Percentiles rank a stretch among this genome's conserved stretches.
These are phyloP conservation scores for Peribatodes rhomboidaria DNA, from an alignment of 2,888 invertebrate genomes.

Conservation along the genomic window DNA sequence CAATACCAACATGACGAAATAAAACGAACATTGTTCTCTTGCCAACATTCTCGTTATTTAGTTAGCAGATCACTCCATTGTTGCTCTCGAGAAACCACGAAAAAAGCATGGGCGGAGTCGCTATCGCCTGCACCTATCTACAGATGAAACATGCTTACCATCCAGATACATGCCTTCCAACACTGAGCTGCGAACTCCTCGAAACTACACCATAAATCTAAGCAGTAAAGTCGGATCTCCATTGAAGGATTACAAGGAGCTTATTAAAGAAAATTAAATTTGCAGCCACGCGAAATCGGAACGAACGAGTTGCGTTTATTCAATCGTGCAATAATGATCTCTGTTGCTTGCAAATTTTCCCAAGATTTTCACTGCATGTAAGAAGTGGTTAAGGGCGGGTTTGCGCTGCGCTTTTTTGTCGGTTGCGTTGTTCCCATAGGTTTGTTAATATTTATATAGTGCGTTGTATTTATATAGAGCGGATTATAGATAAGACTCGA, in stretches of 20 bases:
- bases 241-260: constrained; percentile 54
- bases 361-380: constrained; percentile 30
- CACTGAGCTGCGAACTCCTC: constrained; percentile 55
- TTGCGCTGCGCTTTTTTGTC: constrained; percentile 49
- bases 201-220: constrained; percentile 50
- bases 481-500: constrained; percentile 83
- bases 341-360: constrained; percentile 29
- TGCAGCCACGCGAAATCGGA: constrained; percentile 80
- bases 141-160: constrained; percentile 81
- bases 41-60: constrained; percentile 78
- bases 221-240: constrained; percentile 55
- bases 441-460: constrained; percentile 78
- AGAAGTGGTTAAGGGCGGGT: constrained; percentile 52
- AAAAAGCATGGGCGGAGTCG: constrained; percentile 84
- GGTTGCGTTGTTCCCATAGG: constrained; percentile 39
- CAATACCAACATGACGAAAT: constrained; percentile 58
- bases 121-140: constrained; percentile 76
- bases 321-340: constrained; percentile 38
- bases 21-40: constrained; percentile 69
- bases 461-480: constrained; percentile 78
- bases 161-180: constrained; percentile 82
- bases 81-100: constrained; percentile 82
- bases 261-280: constrained; percentile 87
- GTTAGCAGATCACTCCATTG: constrained; percentile 86
- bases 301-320: constrained; percentile 64